Evolutionary conservation across 1,140 invertebrate genomes (phyloP), one percentile per base, ranked within the genome.

Genomic region (Drosophila orosa): DNA sequence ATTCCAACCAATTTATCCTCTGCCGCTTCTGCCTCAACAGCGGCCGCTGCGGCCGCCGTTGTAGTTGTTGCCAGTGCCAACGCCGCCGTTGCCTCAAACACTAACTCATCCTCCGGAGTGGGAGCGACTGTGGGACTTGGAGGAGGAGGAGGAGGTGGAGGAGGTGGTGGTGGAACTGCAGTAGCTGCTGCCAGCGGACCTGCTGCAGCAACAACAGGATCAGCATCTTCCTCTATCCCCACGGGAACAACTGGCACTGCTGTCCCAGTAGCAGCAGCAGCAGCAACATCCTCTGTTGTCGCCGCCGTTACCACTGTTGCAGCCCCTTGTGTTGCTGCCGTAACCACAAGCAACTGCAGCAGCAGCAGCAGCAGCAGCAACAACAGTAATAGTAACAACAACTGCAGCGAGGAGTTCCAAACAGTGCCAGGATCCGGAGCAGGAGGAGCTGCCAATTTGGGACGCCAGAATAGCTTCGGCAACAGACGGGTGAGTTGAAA

Each of bases 1-100:
- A 90, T 92, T 87, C 89, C 90, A 91, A 91, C 77, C 78, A 90
- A 85, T 84, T 90, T 90, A 85, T 74, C 78, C 78, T 84, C 86
- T 77, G 82, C 82, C 77, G 76, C 68, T 60, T 69, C 74, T 60
- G 69, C 90, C 80, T 87, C 82, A 80, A 72, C 85, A 69, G 75
- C 85, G 61, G 81, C 77, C 67, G 78, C 81, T 58, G 85, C 85
- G 72, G 85, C 85, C 68, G 68, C 85, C 67, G 81, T 85, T 80
- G 82, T 82, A 78, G 82, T 85, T 87, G 82, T 86, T 78, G 82
- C 76, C 73, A 75, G 75, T 78, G 62, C 62, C 62, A 66, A 68
- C 75, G 82, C 86, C 67, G 85, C 65, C 59, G 83, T 83, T 75
- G 78, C 90, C 83, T 82, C 80, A 54, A 80, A 75, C 61, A 63